Conservation (phyloP, 1,140 invertebrate genomes). For the Battus philenor region DNA sequence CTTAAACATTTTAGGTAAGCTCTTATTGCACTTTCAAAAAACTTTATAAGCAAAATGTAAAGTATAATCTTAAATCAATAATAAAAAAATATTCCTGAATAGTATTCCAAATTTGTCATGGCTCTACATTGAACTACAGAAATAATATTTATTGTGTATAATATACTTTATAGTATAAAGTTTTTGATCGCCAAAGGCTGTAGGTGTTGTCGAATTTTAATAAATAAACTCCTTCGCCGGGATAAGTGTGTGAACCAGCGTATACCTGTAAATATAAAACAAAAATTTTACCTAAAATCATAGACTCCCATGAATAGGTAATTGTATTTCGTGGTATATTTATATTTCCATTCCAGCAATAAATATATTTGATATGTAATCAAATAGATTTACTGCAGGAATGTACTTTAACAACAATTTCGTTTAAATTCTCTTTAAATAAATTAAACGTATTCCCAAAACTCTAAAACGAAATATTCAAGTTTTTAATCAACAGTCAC, state of each 20-base stretch:
- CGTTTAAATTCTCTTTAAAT: too few species aligned
- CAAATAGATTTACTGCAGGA: too few species aligned
- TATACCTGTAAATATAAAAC: slow-evolving; percentile 91
- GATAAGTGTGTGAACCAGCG: slow-evolving; percentile 97
- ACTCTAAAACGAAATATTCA: too few species aligned
- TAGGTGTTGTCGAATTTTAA: slow-evolving; percentile 99
- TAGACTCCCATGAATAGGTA: too few species aligned
- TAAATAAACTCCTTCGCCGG: slow-evolving; percentile 97
- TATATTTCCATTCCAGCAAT: too few species aligned
- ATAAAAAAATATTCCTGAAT: slow-evolving; percentile 6
- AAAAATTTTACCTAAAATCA: too few species aligned
- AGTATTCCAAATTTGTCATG: slow-evolving; percentile 27
- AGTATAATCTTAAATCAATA: slow-evolving; percentile 10
- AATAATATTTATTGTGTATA: slow-evolving; percentile 82
- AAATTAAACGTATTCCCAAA: too few species aligned
- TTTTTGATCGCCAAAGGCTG: slow-evolving; percentile 99
- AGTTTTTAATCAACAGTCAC: too few species aligned
- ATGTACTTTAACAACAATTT: too few species aligned
- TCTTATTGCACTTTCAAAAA: slow-evolving; percentile 22
- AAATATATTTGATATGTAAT: too few species aligned
- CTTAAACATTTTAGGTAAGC: slow-evolving; percentile 14
- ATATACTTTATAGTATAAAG: slow-evolving; percentile 98
- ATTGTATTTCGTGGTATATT: too few species aligned
- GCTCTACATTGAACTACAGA: slow-evolving; percentile 17
- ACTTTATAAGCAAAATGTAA: slow-evolving; percentile 21